Conservation (phyloP, 2,113 vertebrate species). For the Callipepla californica region DNA sequence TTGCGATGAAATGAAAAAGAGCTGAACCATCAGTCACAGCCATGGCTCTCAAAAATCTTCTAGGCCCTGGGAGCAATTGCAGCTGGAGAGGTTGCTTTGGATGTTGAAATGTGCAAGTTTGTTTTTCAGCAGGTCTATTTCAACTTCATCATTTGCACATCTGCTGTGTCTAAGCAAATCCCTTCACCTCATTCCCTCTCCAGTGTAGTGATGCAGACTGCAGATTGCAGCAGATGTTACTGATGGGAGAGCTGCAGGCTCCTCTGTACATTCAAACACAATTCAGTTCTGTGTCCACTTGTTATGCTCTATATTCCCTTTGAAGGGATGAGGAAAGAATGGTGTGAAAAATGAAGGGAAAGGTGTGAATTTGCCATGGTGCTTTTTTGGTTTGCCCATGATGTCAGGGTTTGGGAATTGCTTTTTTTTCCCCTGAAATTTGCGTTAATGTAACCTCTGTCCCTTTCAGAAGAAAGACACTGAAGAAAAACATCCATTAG, state of each 20-base stretch:
- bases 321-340: slow-evolving; percentile 52
- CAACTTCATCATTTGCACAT: rapidly evolving
- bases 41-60: not conserved
- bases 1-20: not conserved
- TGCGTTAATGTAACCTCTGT: not conserved
- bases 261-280: not conserved
- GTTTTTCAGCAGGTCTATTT: not conserved
- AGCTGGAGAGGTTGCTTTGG: not conserved
- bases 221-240: not conserved
- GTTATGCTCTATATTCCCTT: slow-evolving; percentile 4
- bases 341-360: slow-evolving; percentile 35
- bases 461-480: not conserved
- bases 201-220: not conserved
- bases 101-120: not conserved
- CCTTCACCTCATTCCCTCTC: not conserved
- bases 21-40: not conserved
- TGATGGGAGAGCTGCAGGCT: not conserved
- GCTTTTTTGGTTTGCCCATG: slow-evolving; percentile 4
- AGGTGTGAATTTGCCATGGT: slow-evolving; percentile 12
- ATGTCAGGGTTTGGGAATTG: slow-evolving; percentile 44
- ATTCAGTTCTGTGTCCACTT: not conserved
- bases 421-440: not conserved
- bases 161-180: not conserved
- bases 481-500: not conserved
- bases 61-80: not conserved